Evolutionary conservation across 2,888 invertebrate species (phyloP).

Genomic region (Arenicola marina): DNA sequence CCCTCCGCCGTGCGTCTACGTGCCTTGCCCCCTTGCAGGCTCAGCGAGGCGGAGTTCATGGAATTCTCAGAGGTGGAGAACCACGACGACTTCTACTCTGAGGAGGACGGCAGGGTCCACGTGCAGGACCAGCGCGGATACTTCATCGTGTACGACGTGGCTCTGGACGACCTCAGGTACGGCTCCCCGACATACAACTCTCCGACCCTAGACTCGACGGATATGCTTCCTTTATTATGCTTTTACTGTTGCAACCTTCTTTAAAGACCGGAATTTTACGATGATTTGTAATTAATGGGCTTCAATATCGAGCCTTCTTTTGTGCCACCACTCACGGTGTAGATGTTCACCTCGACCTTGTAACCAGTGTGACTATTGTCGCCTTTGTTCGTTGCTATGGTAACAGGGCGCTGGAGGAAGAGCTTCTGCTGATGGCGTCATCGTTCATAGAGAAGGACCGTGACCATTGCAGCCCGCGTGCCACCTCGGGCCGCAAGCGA

Average conservation of each 20-base stretch:
- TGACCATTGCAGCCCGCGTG: slow-evolving; percentile 38
- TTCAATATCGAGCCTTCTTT: no score
- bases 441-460: slow-evolving; percentile 58
- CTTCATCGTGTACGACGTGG: slow-evolving; percentile 54
- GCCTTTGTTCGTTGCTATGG: no score
- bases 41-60: slow-evolving; percentile 58
- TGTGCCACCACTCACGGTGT: no score
- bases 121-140: slow-evolving; percentile 57
- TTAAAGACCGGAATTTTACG: no score
- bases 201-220: no score
- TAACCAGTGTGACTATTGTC: no score
- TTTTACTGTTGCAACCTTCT: no score
- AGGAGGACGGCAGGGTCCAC: slow-evolving; percentile 57
- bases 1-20: no score
- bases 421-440: slow-evolving; percentile 53
- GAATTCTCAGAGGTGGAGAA: slow-evolving; percentile 58
- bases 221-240: no score
- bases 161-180: slow-evolving; percentile 47
- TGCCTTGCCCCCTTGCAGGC: slow-evolving; percentile 32
- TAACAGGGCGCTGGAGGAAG: slow-evolving; percentile 52
- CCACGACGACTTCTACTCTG: slow-evolving; percentile 60
- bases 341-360: no score
- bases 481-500: slow-evolving; percentile 31
- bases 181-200: not conserved
- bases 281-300: no score